Evolutionary conservation across 2,797 vertebrate species (phyloP), one percentile per base, ranked within the genome.

Genomic region (Fistularia tabacaria): DNA sequence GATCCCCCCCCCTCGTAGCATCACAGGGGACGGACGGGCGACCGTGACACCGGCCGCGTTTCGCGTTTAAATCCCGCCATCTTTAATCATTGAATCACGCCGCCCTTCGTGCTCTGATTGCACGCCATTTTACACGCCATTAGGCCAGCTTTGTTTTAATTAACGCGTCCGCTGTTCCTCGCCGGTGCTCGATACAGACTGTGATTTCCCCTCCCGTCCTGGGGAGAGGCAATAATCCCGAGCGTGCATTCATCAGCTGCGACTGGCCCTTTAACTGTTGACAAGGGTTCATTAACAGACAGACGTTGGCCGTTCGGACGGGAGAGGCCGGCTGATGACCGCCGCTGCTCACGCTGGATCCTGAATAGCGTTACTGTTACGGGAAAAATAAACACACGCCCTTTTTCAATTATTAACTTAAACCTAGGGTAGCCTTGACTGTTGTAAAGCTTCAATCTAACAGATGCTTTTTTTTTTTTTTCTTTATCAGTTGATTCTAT

Each of bases 131-230:
- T 80, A 94, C 92, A 95, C 92, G 69, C 59, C 81, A 82, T 87
- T 87, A 86, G 66, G 60, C 58, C 12, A 66, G 77, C 74, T 82
- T 93, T 94, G 91, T 93, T 95, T 94, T 95, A 95, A 97, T 97
- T 93, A 94, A 90, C 90, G 85, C 79, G 83, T 75, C 84, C 86
- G 89, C 86, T 91, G 92, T 92, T 91, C 90, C 84, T 90, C 91
- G 91, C 85, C 82, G 90, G 84, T 85, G 90, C 91, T 86, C 88
- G 88, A 93, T 91, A 83, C 87, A 85, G 86, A 86, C 85, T 87
- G 89, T 92, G 92, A 93, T 92, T 90, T 89, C 85, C 85, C 88
- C 59, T 71, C 71, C 87, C 86, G 85, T 92, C 89, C 88, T 81
- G 83, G 87, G 73, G 90, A 93, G 88, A 87, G 70, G 86, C 80